phyloP scores from a whole-genome alignment of 2,113 vertebrate species.

The Symphodus melops region DNA sequence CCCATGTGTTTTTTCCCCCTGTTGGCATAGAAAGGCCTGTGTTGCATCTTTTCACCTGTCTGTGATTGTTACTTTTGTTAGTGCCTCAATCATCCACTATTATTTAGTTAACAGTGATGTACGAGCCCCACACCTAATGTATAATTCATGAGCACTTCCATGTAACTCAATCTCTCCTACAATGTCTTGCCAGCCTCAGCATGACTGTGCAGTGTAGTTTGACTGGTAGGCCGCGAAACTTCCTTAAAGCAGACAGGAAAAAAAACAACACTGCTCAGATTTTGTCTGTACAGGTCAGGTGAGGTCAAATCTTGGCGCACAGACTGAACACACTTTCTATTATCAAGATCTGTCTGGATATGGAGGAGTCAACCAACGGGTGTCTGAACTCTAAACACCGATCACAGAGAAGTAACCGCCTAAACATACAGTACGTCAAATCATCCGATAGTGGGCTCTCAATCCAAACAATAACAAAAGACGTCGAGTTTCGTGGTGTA shows the following conservation, averaged over 20 bases:
- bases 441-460: no score
- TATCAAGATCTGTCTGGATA: no score
- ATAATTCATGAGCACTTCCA: conserved; percentile 72
- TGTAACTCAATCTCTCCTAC: conserved; percentile 64
- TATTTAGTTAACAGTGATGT: conserved; percentile 56
- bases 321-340: no score
- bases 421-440: no score
- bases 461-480: no score
- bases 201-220: conserved; percentile 29
- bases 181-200: conserved; percentile 34
- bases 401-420: background rate
- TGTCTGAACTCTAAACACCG: no score
- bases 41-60: background rate
- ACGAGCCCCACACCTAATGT: conserved; percentile 45
- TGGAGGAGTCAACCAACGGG: no score
- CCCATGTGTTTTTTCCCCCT: background rate
- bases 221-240: conserved; percentile 36
- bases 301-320: background rate
- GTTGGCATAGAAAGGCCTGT: background rate
- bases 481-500: no score
- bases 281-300: background rate
- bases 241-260: conserved; percentile 14
- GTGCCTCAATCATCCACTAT: conserved; percentile 30
- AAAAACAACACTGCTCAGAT: background rate
- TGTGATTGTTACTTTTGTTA: conserved; percentile 16